Conservation (phyloP, 2,797 vertebrate genomes). For the Tokudaia muenninki region DNA sequence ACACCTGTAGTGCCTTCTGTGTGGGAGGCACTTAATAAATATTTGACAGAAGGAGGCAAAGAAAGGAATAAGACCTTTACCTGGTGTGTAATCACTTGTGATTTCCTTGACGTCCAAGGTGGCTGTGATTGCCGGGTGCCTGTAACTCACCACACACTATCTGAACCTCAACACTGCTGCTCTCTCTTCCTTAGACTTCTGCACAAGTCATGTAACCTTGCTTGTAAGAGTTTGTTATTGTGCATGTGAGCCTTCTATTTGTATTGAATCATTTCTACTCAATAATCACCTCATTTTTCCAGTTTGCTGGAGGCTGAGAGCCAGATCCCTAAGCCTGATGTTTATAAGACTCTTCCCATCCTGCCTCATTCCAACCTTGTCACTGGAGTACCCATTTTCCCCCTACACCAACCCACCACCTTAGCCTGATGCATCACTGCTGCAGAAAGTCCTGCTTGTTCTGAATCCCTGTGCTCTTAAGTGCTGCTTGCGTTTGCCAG, state of each 20-base stretch:
- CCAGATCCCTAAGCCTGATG: neutral
- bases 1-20: neutral
- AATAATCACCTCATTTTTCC: conserved; percentile 12
- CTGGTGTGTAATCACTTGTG: neutral
- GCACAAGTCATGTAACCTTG: neutral
- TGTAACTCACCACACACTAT: neutral
- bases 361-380: neutral
- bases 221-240: neutral
- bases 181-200: neutral
- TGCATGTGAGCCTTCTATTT: neutral
- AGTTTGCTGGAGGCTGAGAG: neutral
- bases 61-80: neutral
- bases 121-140: neutral
- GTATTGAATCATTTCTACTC: conserved; percentile 3
- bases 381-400: neutral
- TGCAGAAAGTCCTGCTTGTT: neutral
- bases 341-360: neutral
- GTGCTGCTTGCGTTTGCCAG: neutral
- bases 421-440: neutral
- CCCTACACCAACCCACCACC: neutral
- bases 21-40: neutral
- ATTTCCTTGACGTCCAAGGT: neutral
- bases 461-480: neutral
- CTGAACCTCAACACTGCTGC: neutral
- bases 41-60: neutral